Evolutionary conservation across 1,140 invertebrate genomes (phyloP).

Genomic region (Octopus bimaculoides): DNA sequence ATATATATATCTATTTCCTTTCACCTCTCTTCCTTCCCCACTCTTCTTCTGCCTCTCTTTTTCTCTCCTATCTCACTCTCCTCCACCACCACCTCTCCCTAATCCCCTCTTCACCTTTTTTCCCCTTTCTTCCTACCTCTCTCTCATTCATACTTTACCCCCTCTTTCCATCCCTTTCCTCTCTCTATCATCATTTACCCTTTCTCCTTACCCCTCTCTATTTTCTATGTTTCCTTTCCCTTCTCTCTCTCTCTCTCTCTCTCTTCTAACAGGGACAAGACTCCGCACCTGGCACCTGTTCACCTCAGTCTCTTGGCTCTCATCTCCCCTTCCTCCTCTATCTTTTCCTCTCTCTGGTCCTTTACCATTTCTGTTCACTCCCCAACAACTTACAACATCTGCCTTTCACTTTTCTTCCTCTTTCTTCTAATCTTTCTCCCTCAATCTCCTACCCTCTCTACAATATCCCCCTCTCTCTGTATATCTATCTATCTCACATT

Average conservation of each 20-base stretch:
- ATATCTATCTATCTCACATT: no score
- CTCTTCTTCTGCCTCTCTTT: neutral
- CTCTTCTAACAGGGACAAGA: no score
- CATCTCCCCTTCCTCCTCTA: neutral
- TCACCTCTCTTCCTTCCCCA: neutral
- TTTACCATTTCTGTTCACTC: no score
- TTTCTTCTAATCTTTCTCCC: no score
- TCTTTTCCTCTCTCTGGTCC: neutral
- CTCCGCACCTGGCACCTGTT: no score
- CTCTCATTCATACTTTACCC: neutral
- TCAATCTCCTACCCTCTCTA: no score
- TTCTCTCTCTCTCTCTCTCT: neutral
- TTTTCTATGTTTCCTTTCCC: neutral
- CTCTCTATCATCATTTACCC: neutral
- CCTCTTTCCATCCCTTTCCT: neutral
- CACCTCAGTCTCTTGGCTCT: neutral
- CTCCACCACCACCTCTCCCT: constrained; percentile 3
- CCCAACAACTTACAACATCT: no score
- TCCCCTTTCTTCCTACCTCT: constrained; percentile 12
- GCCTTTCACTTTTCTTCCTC: no score
- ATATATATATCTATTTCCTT: neutral
- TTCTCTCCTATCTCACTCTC: neutral
- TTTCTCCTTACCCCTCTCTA: neutral
- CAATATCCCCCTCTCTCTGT: no score
- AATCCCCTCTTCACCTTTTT: constrained; percentile 1